phyloP scores from a whole-genome alignment of 2,797 vertebrate species.

The Huso huso region DNA sequence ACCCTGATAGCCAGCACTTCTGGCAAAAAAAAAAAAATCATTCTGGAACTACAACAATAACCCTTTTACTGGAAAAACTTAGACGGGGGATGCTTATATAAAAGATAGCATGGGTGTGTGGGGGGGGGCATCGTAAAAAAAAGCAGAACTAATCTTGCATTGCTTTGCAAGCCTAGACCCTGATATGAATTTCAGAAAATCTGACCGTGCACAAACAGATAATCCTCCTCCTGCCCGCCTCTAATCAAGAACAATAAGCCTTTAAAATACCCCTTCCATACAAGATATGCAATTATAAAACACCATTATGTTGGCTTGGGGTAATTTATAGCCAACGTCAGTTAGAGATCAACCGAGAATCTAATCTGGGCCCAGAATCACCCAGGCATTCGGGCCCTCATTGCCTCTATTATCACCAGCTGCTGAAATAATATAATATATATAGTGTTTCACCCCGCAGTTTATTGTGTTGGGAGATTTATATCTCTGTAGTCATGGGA shows the following conservation, averaged over 20 bases:
- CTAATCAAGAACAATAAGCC: constrained; percentile 37
- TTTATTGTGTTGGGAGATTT: constrained; percentile 38
- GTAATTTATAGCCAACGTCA: constrained; percentile 40
- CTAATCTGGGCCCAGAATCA: constrained; percentile 39
- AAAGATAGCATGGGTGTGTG: not conserved
- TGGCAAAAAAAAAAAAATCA: no score
- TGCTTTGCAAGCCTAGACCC: constrained; percentile 45
- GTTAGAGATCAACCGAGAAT: constrained; percentile 32
- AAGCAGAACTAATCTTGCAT: constrained; percentile 49
- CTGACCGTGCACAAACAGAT: constrained; percentile 46
- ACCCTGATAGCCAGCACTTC: no score
- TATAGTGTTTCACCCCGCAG: constrained; percentile 39
- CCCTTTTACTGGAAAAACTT: no score
- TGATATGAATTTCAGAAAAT: constrained; percentile 46
- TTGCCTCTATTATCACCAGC: constrained; percentile 45
- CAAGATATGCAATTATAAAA: constrained; percentile 40
- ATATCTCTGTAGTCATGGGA: constrained; percentile 36
- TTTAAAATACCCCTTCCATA: constrained; percentile 32
- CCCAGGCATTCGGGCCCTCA: constrained; percentile 41
- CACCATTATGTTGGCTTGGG: constrained; percentile 38
- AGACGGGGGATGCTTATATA: no score
- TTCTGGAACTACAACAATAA: no score
- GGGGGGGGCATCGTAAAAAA: constrained; percentile 22
- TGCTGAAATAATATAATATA: constrained; percentile 32
- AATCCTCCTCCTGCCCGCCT: constrained; percentile 34